These are phyloP conservation scores for Prunella fulvescens DNA, from an alignment of 2,113 vertebrate genomes.

Conservation along the genomic window DNA sequence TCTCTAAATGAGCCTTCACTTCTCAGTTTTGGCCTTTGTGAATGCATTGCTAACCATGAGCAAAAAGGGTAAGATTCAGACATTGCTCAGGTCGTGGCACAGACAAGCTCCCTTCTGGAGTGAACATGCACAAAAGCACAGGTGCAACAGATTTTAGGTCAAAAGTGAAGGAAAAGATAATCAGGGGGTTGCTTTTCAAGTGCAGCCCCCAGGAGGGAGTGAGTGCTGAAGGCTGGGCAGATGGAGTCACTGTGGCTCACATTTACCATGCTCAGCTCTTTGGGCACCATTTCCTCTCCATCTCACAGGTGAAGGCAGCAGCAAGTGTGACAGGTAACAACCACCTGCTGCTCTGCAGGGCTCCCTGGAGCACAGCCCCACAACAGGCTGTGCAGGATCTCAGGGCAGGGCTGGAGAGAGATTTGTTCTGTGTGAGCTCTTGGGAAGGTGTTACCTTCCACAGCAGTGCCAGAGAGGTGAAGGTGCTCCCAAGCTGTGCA, in stretches of 20 bases:
- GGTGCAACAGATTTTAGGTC: neutral
- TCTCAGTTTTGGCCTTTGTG: neutral
- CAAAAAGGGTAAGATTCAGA: neutral
- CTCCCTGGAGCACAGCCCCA: neutral
- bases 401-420: neutral
- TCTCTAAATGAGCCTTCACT: neutral
- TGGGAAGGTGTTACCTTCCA: neutral
- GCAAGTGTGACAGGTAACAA: neutral
- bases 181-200: neutral
- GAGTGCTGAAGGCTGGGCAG: neutral
- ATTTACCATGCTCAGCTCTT: neutral
- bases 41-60: neutral
- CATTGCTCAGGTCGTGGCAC: neutral
- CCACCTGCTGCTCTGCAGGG: neutral
- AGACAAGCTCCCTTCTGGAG: neutral
- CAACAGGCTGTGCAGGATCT: neutral
- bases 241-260: neutral
- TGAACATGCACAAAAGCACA: neutral
- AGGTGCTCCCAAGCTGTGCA: neutral
- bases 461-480: neutral
- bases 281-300: neutral
- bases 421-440: neutral
- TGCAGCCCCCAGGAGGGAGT: neutral
- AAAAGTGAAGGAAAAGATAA: neutral
- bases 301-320: neutral